Evolutionary conservation across 92 coral and sea anemone genomes (phyloP).

Genomic region (Chrysogorgia sp.): DNA sequence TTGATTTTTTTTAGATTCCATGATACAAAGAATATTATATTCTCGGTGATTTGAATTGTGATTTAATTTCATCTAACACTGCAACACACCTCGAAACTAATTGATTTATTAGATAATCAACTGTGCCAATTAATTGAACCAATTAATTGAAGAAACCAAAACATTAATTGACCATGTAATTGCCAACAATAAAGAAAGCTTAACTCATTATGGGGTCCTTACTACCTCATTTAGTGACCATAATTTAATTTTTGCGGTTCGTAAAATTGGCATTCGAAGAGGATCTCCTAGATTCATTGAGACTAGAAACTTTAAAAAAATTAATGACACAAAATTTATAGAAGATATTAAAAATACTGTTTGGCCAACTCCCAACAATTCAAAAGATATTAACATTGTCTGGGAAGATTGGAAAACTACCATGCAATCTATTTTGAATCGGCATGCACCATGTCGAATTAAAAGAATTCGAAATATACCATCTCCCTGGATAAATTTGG

Average conservation of each 20-base stretch:
- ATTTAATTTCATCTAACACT: background rate
- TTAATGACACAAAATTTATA: conserved; percentile 14
- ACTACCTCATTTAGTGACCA: conserved; percentile 56
- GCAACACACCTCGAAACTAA: background rate
- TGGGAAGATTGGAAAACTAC: conserved; percentile 25
- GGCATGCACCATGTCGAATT: conserved; percentile 32
- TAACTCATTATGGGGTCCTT: conserved; percentile 46
- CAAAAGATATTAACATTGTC: background rate
- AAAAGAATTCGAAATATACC: conserved; percentile 40
- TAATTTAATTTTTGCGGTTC: conserved; percentile 48
- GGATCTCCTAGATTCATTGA: conserved; percentile 56
- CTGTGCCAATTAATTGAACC: conserved; percentile 44
- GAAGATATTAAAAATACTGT: conserved; percentile 11
- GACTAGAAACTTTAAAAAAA: conserved; percentile 23
- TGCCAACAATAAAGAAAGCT: conserved; percentile 42
- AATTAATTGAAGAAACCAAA: conserved; percentile 44
- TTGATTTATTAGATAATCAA: background rate
- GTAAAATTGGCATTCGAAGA: conserved; percentile 57
- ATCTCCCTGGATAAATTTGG: conserved; percentile 51
- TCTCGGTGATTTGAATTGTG: no score
- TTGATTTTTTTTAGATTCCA: no score
- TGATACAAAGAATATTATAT: no score
- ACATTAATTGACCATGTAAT: conserved; percentile 56
- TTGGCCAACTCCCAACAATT: conserved; percentile 18
- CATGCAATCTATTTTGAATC: background rate